Evolutionary conservation across 37 sponge, comb jelly and placozoan genomes (phyloP).

Genomic region (Bolinopsis microptera): DNA sequence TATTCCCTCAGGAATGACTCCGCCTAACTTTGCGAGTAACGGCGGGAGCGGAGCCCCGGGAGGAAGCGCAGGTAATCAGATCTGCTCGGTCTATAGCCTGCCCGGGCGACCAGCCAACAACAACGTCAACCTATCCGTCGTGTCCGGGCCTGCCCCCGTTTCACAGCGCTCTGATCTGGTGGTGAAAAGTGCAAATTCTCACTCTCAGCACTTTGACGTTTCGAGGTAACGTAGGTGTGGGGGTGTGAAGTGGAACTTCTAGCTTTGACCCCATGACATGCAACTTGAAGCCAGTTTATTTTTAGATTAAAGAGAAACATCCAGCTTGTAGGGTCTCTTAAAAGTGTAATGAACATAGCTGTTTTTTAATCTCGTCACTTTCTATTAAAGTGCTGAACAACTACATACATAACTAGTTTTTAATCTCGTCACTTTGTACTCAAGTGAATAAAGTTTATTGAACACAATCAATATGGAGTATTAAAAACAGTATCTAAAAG

Average conservation of each 20-base stretch:
- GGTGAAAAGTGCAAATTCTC: slow-evolving; percentile 25
- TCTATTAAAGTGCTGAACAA: no score
- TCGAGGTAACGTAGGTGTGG: not conserved
- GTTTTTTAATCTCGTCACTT: no score
- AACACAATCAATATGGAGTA: no score
- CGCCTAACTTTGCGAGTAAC: not conserved
- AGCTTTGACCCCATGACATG: no score
- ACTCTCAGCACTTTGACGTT: slow-evolving; percentile 33
- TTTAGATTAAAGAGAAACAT: no score
- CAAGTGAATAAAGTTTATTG: no score
- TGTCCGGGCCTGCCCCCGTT: slow-evolving; percentile 58
- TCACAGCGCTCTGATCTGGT: slow-evolving; percentile 31
- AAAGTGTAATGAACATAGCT: no score
- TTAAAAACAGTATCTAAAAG: no score
- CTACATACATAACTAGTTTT: no score
- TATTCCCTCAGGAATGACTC: slow-evolving; percentile 34
- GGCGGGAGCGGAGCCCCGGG: not conserved
- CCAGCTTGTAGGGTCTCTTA: no score
- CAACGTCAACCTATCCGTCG: slow-evolving; percentile 61
- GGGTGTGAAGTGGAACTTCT: no score
- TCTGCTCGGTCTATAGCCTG: slow-evolving; percentile 60
- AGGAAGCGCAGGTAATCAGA: not conserved
- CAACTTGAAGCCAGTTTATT: not conserved
- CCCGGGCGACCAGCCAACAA: not conserved
- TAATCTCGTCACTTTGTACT: no score